Evolutionary conservation across 23 tunicate genomes (phyloP), one percentile per base, ranked within the genome.

Genomic region (Corella eumyota): DNA sequence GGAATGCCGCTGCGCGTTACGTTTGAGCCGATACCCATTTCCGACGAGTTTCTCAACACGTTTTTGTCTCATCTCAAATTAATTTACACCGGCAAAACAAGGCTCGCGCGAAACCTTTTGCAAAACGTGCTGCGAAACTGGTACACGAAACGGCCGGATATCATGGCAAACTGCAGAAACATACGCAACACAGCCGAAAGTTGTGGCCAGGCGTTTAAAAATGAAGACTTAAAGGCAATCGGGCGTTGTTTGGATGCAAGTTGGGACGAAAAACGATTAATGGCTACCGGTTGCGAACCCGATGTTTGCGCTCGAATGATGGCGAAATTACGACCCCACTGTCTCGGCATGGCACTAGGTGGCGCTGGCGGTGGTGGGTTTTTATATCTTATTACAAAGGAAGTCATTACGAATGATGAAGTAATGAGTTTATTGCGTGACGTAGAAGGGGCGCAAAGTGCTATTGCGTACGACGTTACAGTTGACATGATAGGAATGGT

Each of bases 291-390:
- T 35, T 78, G 88, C 37, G 96, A 88, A 30, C 96, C 96, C 28
- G 77, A 62, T 4, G 23, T 52, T 2, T 88, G 96, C 56, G 34
- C 63, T 6, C 59, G 76, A 46, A 68, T 88, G 72, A 74, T 88
- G 81, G 61, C 37, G 30, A 46, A 3, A 30, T 56, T 88, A 40
- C 30, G 52, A 5, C 73, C 77, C 2, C 55, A 57, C 44, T 35
- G 47, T 5, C 33, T 35, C 13, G 96, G 96, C 32, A 69, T 58
- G 67, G 17, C 77, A 0, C 76, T 88, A 1, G 69, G 71, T 68
- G 96, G 96, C 4, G 96, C 96, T 59, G 96, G 96, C 4, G 96
- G 96, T 6, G 96, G 96, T 4, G 96, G 96, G 3, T 88, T 88
- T 60, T 36, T 78, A 57, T 78, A 62, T 60, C 58, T 79, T 24